Percentiles rank a stretch among this genome's conserved stretches.
phyloP scores from a whole-genome alignment of 2,113 vertebrate genomes.

The Leucoraja erinaceus region DNA sequence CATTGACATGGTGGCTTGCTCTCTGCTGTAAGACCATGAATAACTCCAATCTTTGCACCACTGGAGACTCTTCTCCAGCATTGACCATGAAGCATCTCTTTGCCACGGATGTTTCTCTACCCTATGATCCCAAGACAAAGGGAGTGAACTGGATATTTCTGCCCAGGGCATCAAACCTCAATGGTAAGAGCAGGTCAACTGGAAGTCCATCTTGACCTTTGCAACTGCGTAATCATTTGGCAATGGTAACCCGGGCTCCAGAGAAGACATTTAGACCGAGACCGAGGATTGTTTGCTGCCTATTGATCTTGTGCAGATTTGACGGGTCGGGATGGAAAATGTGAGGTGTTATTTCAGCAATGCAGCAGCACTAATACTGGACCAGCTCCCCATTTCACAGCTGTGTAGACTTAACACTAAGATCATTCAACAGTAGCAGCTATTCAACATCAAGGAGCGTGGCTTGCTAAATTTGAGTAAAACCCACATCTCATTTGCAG shows the following conservation, averaged over 20 bases:
- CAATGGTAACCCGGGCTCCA: not conserved
- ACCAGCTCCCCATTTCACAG: not conserved
- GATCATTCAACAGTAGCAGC: not conserved
- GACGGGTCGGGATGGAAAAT: not conserved
- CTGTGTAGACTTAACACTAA: not conserved
- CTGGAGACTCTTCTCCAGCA: too few relatives aligned
- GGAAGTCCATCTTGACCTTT: not conserved
- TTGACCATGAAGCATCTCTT: too few relatives aligned
- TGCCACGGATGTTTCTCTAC: too few relatives aligned
- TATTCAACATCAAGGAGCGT: not conserved
- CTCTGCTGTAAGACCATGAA: too few relatives aligned
- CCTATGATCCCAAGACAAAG: too few relatives aligned
- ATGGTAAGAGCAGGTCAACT: not conserved
- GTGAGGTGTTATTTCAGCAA: not conserved
- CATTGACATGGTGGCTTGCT: too few relatives aligned
- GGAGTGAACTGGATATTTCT: not conserved
- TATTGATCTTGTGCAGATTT: not conserved
- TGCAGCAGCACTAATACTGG: not conserved
- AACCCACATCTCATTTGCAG: not conserved
- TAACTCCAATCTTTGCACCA: too few relatives aligned
- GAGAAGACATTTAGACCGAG: not conserved
- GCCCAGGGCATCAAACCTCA: not conserved
- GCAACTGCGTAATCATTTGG: not conserved
- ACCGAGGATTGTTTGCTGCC: not conserved
- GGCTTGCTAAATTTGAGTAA: not conserved